phyloP scores from a whole-genome alignment of 2,113 vertebrate genomes.

The Aspidoscelis tigris region DNA sequence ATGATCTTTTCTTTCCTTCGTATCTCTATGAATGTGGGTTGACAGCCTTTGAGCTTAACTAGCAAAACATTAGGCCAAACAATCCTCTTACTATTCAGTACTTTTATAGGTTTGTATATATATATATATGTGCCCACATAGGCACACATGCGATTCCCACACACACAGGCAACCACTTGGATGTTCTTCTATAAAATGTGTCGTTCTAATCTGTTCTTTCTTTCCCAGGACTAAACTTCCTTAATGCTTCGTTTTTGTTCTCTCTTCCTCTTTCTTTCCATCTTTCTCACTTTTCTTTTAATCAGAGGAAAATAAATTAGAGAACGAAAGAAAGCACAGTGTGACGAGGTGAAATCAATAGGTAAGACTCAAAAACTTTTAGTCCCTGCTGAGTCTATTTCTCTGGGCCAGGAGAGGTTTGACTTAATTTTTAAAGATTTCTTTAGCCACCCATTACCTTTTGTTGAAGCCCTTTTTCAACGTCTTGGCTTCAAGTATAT shows the following conservation, averaged over 20 bases:
- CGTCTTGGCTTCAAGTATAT: background rate
- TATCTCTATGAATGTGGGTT: constrained; percentile 9
- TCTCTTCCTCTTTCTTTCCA: background rate
- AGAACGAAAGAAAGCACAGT: constrained; percentile 25
- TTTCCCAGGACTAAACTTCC: constrained; percentile 1
- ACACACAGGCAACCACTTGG: constrained; percentile 21
- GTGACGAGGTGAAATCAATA: constrained; percentile 9
- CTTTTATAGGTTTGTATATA: background rate
- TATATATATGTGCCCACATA: background rate
- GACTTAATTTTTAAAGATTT: constrained; percentile 26
- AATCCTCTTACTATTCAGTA: background rate
- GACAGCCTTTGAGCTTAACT: constrained; percentile 9
- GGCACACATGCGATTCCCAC: background rate
- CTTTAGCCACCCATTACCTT: constrained; percentile 26
- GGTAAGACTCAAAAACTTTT: constrained; percentile 31
- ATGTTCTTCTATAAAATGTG: constrained; percentile 21
- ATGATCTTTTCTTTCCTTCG: constrained; percentile 43
- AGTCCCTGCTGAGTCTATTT: background rate
- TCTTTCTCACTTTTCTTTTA: constrained; percentile 31
- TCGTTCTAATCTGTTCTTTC: constrained; percentile 21
- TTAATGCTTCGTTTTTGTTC: no score
- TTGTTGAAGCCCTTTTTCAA: constrained; percentile 24
- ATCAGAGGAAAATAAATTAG: constrained; percentile 30
- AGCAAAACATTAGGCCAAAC: constrained; percentile 4
- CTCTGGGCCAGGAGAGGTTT: constrained; percentile 27